Conservation (phyloP, 2,888 invertebrate genomes). For the Coleophora flavipennella region DNA sequence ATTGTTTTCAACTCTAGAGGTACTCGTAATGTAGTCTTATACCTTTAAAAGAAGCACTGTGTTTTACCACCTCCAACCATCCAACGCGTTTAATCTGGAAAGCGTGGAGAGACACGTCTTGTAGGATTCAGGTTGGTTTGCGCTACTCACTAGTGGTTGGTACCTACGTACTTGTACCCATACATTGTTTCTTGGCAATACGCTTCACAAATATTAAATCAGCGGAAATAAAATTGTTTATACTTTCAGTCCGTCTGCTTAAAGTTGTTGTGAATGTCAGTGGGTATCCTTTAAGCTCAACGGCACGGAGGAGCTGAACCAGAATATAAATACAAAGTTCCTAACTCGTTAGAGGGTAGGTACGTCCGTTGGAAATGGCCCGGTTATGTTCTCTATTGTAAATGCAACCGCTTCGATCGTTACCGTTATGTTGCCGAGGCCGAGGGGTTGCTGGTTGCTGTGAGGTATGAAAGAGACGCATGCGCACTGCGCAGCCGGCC, state of each 20-base stretch:
- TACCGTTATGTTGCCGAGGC: constrained; percentile 42
- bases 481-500: constrained; percentile 32
- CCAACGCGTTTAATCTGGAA: no score
- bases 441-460: no score
- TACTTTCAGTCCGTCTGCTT: not conserved
- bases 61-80: no score
- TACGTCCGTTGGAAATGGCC: constrained; percentile 47
- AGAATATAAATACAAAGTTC: constrained; percentile 1
- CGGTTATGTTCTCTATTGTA: constrained; percentile 34
- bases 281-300: not conserved
- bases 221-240: constrained; percentile 18
- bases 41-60: no score
- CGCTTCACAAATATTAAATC: constrained; percentile 36
- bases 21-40: no score
- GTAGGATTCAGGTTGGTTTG: constrained; percentile 37
- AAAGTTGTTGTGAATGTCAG: not conserved
- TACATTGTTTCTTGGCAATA: constrained; percentile 37
- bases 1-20: no score
- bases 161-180: no score
- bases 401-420: constrained; percentile 32
- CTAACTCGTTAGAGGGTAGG: no score
- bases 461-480: constrained; percentile 35
- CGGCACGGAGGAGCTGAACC: not conserved
- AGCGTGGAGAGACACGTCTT: constrained; percentile 39
- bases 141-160: constrained; percentile 19